These are phyloP conservation scores for Teleogryllus occipitalis DNA, from an alignment of 1,140 invertebrate species.

Conservation along the genomic window DNA sequence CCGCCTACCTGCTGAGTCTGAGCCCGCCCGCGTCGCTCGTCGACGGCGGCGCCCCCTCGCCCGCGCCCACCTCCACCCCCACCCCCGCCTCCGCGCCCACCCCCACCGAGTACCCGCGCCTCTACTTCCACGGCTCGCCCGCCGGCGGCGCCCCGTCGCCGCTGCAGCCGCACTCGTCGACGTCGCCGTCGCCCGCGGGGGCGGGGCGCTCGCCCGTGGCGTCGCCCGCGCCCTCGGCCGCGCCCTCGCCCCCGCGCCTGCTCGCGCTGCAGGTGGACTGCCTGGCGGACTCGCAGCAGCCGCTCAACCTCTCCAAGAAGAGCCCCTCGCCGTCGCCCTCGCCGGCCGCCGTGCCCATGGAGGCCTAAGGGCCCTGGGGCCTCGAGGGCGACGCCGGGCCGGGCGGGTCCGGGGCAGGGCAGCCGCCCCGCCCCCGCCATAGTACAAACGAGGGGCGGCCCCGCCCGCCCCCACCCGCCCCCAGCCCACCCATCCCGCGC, in stretches of 20 bases:
- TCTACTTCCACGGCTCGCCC: conserved; percentile 19
- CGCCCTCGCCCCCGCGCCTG: conserved; percentile 41
- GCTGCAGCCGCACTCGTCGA: conserved; percentile 10
- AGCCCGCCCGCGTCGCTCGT: conserved; percentile 16
- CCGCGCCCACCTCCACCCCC: conserved; percentile 3
- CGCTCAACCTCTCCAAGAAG: conserved; percentile 80
- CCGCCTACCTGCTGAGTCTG: conserved; percentile 21
- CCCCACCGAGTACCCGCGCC: conserved; percentile 17
- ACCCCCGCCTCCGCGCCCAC: conserved; percentile 21
- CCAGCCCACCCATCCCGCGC: conserved; percentile 33
- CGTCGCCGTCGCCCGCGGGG: conserved; percentile 31
- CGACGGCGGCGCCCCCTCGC: conserved; percentile 16
- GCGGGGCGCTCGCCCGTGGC: conserved; percentile 45
- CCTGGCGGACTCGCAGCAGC: conserved; percentile 70
- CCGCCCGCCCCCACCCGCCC: conserved; percentile 18
- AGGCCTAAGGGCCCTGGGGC: conserved; percentile 38
- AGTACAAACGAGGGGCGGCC: conserved; percentile 3
- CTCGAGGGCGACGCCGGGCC: conserved; percentile 31
- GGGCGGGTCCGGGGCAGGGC: conserved; percentile 41
- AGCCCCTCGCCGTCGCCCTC: conserved; percentile 67
- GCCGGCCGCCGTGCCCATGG: conserved; percentile 35
- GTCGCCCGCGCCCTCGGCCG: conserved; percentile 36
- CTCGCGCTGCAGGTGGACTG: conserved; percentile 68
- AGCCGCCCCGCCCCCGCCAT: neutral
- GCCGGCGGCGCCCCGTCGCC: conserved; percentile 23